Evolutionary conservation across 1,140 invertebrate genomes (phyloP).

Genomic region (Drosophila neocordata): DNA sequence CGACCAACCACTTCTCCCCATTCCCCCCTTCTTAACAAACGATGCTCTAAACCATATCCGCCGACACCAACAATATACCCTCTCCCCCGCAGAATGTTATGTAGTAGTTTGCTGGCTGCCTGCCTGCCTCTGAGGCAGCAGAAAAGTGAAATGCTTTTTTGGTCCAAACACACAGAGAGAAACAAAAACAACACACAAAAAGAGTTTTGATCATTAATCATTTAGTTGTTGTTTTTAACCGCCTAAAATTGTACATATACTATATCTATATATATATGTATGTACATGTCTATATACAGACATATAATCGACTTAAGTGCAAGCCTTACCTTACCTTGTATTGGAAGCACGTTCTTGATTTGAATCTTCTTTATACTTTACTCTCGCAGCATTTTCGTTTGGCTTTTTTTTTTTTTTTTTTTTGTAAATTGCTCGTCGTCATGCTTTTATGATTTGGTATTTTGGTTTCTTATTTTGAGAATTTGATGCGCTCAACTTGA

Average conservation of each 20-base stretch:
- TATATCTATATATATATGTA: conserved; percentile 12
- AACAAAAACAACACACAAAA: conserved; percentile 34
- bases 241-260: conserved; percentile 56
- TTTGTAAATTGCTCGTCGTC: conserved; percentile 78
- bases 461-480: conserved; percentile 57
- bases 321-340: conserved; percentile 33
- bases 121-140: conserved; percentile 21
- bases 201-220: conserved; percentile 72
- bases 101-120: conserved; percentile 21
- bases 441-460: conserved; percentile 81
- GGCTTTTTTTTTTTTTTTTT: conserved; percentile 32
- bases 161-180: not conserved
- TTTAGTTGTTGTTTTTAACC: conserved; percentile 71
- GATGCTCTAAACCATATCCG: not conserved
- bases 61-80: not conserved
- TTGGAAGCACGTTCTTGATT: conserved; percentile 73
- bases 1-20: conserved; percentile 7
- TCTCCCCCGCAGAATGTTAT: conserved; percentile 1
- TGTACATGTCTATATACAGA: not conserved
- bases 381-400: not conserved
- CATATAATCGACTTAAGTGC: conserved; percentile 48
- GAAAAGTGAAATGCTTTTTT: conserved; percentile 62
- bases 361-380: conserved; percentile 58
- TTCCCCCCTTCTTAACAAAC: not conserved
- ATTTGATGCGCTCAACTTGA: conserved; percentile 78